Percentiles rank a stretch among this genome's conserved stretches.
phyloP scores from a whole-genome alignment of 2,113 vertebrate genomes.

The Mellivora capensis region DNA sequence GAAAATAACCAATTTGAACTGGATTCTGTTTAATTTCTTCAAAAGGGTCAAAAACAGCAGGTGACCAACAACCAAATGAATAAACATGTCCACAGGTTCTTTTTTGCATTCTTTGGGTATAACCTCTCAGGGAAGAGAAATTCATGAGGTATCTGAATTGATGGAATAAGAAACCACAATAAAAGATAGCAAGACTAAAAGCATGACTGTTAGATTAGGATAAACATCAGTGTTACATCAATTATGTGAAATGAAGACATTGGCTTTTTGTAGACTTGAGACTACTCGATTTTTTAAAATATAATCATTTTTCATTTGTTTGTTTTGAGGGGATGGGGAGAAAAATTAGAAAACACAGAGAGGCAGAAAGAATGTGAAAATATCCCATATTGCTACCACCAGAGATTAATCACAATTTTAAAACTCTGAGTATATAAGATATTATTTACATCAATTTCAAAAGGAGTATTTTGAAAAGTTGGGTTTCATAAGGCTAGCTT shows the following conservation, averaged over 20 bases:
- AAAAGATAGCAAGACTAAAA: not conserved
- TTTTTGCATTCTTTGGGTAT: not conserved
- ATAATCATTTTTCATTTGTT: not conserved
- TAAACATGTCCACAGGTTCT: not conserved
- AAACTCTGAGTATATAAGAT: not conserved
- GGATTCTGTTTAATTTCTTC: not conserved
- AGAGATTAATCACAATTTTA: not conserved
- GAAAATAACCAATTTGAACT: not conserved
- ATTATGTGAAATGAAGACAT: not conserved
- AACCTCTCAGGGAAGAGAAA: not conserved
- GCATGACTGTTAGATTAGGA: not conserved
- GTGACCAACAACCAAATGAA: not conserved
- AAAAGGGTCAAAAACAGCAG: not conserved
- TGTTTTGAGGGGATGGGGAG: not conserved
- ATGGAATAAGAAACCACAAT: not conserved
- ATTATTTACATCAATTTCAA: not conserved
- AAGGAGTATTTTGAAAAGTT: not conserved
- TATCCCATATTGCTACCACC: not conserved
- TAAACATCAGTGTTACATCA: not conserved
- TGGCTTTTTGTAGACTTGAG: not conserved
- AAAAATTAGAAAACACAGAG: not conserved
- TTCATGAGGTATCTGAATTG: not conserved
- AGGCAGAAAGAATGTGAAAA: not conserved
- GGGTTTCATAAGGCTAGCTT: not conserved
- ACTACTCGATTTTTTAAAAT: not conserved